Base-by-base conservation (phyloP, 2,888 invertebrate genomes). In the Caenorhabditis sp. region DNA sequence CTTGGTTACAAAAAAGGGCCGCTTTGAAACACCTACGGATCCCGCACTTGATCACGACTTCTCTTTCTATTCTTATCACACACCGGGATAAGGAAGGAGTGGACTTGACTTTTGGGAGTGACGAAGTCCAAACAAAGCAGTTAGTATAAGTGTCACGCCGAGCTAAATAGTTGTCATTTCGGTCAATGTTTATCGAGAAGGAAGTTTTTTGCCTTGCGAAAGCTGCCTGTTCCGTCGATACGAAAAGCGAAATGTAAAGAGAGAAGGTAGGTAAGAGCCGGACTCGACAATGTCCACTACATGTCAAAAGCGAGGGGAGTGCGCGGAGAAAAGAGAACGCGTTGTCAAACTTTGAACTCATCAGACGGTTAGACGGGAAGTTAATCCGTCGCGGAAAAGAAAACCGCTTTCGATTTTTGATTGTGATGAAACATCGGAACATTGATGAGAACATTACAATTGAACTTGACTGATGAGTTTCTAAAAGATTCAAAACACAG, bases 51-150 rank as follows among this genome's bases (percentile, higher is more conserved):
- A 76, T 76, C 76, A 76, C 76, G 76, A 76, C 51, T 35, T 40
- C 26, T 11, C 55, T 2, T n/a, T 76, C 53, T 6, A 40, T 40
- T 13, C 76, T 61, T 76, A 76, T 67, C 76, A 74, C 44, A n/a
- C 32, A 9, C 47, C n/a, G 13, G 37, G n/a, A 20, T 55, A 18
- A 13, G 9, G 15, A 26, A 20, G 40, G 15, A 4, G 40, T 20
- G 20, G 35, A 32, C 35, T 64, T 40, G 40, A 55, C 51, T 24
- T 51, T 51, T 22, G 56, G 64, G 53, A 32, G 65, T 76, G 76
- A 76, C 76, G 76, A 76, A 76, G 76, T 67, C 67, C 76, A 76
- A 76, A 76, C 76, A 76, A 76, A 76, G 65, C 76, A 76, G 76
- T 74, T 65, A 51, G 74, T 65, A 47, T 76, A 76, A 67, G 76